phyloP scores from a whole-genome alignment of 1,140 invertebrate species.

The Pseudobourletiella spinata region DNA sequence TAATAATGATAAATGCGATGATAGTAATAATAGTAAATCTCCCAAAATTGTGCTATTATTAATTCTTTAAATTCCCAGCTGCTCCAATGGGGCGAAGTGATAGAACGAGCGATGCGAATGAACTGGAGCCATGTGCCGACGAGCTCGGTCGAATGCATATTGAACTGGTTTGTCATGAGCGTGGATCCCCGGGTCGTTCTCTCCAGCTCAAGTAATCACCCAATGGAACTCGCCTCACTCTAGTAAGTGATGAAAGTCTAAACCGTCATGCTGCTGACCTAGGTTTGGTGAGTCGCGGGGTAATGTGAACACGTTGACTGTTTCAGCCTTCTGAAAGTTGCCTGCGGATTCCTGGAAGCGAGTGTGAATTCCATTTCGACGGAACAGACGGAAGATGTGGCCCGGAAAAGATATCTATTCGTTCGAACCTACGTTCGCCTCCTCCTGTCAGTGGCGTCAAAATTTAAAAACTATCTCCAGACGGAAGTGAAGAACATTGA shows the following conservation, averaged over 20 bases:
- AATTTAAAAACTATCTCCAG: conserved; percentile 47
- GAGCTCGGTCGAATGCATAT: conserved; percentile 54
- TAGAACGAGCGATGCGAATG: conserved; percentile 55
- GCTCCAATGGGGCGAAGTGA: conserved; percentile 46
- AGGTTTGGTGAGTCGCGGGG: too few relatives aligned
- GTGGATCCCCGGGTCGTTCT: conserved; percentile 63
- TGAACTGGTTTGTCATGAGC: conserved; percentile 68
- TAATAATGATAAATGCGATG: too few relatives aligned
- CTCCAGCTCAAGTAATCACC: conserved; percentile 43
- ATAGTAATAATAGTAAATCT: too few relatives aligned
- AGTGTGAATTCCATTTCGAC: background rate
- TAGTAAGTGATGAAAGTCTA: too few relatives aligned
- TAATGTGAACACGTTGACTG: too few relatives aligned
- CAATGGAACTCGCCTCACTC: conserved; percentile 46
- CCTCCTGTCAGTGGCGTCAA: conserved; percentile 49
- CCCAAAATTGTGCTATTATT: background rate
- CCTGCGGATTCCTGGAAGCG: conserved; percentile 47
- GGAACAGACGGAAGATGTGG: conserved; percentile 1
- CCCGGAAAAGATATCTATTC: conserved; percentile 50
- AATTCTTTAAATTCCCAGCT: conserved; percentile 38
- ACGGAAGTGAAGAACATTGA: conserved; percentile 48
- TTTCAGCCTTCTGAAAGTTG: conserved; percentile 52
- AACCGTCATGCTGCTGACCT: too few relatives aligned
- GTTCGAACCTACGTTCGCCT: conserved; percentile 52
- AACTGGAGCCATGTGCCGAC: conserved; percentile 61